Evolutionary conservation across 1,140 invertebrate genomes (phyloP).

Genomic region (Yoshiicerus persimilis): DNA sequence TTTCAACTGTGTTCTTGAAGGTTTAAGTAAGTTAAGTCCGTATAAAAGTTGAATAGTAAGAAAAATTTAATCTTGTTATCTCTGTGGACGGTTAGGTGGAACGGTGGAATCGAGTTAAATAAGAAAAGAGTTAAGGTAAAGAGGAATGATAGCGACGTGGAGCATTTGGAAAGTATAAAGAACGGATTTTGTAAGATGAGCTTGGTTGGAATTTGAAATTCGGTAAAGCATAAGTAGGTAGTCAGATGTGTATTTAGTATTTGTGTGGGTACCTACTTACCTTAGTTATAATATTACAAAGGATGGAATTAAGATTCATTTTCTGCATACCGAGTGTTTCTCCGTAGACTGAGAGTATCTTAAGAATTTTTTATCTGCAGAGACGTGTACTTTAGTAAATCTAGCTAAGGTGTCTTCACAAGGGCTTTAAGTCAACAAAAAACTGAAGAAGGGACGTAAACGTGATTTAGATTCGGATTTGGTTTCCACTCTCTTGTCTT

Average conservation of each 20-base stretch:
- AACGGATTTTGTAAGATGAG: slow-evolving; percentile 23
- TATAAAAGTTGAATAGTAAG: neutral
- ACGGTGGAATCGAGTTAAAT: neutral
- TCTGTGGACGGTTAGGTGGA: neutral
- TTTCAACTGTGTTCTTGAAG: too few relatives aligned
- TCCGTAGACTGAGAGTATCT: neutral
- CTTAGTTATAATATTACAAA: neutral
- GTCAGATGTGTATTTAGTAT: neutral
- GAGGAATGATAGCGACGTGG: neutral
- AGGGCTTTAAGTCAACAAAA: slow-evolving; percentile 7
- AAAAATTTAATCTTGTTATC: neutral
- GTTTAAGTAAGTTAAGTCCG: neutral
- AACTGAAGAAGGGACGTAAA: slow-evolving; percentile 5
- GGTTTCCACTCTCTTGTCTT: neutral
- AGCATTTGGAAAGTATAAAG: neutral
- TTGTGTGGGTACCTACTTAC: neutral
- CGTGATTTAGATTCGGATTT: slow-evolving; percentile 22
- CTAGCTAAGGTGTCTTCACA: neutral
- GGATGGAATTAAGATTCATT: neutral
- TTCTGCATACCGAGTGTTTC: neutral
- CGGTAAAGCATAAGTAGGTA: neutral
- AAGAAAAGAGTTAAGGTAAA: neutral
- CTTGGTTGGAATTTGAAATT: slow-evolving; percentile 3
- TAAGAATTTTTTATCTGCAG: neutral
- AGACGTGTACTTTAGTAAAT: neutral